Evolutionary conservation across 53 echinoderm and acorn worm species (phyloP).

Genomic region (Actinopyga echinites): DNA sequence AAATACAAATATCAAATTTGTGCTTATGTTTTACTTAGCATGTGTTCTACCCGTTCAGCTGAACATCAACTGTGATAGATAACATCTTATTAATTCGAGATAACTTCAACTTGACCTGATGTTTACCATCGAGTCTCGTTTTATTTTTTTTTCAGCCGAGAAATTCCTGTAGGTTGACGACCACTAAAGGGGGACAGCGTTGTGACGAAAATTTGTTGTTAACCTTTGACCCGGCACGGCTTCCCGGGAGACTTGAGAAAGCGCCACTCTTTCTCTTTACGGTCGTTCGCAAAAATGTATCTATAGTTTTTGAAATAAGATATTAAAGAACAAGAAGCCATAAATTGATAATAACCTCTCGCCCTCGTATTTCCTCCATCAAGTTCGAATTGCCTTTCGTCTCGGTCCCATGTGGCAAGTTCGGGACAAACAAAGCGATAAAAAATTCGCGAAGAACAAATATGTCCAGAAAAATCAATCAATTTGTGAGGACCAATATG

Average conservation of each 20-base stretch:
- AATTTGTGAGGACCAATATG: conserved; percentile 40
- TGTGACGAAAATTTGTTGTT: conserved; percentile 35
- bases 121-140: not conserved
- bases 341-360: conserved; percentile 41
- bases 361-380: conserved; percentile 44
- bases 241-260: conserved; percentile 25
- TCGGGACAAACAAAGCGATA: conserved; percentile 40
- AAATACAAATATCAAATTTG: too few species aligned
- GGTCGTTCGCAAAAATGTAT: conserved; percentile 39
- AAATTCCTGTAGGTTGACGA: conserved; percentile 41
- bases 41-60: too few species aligned
- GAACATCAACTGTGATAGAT: too few species aligned
- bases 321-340: conserved; percentile 26
- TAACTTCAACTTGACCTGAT: too few species aligned
- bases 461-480: conserved; percentile 44
- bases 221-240: conserved; percentile 30
- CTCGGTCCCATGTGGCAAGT: conserved; percentile 11
- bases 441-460: conserved; percentile 8
- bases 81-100: too few species aligned
- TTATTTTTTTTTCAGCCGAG: not conserved
- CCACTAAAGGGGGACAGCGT: conserved; percentile 30
- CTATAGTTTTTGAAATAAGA: conserved; percentile 31
- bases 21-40: too few species aligned
- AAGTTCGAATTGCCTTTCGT: conserved; percentile 11
- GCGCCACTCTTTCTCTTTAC: conserved; percentile 46